Conservation (phyloP, 2,797 vertebrate species). For the Pelodytes ibericus region DNA sequence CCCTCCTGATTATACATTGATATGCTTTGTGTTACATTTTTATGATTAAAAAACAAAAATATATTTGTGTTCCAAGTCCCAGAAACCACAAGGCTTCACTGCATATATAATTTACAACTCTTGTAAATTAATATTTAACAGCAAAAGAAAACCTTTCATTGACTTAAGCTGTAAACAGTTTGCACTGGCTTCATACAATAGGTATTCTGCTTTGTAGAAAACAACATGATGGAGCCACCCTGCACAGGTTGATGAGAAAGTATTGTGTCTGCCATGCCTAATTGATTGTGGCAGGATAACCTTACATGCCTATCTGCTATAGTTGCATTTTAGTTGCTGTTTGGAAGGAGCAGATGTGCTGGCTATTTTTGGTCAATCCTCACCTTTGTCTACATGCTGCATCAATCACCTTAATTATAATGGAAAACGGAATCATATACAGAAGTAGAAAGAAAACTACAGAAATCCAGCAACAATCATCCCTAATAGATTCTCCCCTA, state of each 20-base stretch:
- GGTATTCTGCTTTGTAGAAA: constrained; percentile 38
- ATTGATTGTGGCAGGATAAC: constrained; percentile 57
- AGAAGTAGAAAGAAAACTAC: constrained; percentile 85
- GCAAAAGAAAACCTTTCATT: constrained; percentile 22
- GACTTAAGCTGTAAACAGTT: constrained; percentile 36
- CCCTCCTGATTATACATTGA: too few relatives aligned
- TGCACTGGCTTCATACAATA: constrained; percentile 33
- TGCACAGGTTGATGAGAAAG: constrained; percentile 53
- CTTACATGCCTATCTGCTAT: constrained; percentile 60
- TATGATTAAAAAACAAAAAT: constrained; percentile 21
- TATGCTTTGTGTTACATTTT: too few relatives aligned
- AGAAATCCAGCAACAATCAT: constrained; percentile 86
- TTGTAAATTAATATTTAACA: constrained; percentile 51
- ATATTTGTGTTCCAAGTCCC: constrained; percentile 1
- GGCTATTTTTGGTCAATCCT: constrained; percentile 77
- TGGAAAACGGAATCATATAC: constrained; percentile 77
- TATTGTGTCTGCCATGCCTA: constrained; percentile 55
- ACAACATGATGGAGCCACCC: constrained; percentile 41
- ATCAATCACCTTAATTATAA: constrained; percentile 85
- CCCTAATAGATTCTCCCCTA: constrained; percentile 96
- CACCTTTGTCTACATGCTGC: constrained; percentile 76
- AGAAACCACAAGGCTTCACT: constrained; percentile 15
- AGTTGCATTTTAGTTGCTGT: constrained; percentile 62
- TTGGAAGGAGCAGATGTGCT: constrained; percentile 71
- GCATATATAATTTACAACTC: constrained; percentile 45